A percentile compares a stretch with the other conserved stretches of the same genome.
These are phyloP conservation scores for Pachypanchax playfairii DNA, from an alignment of 2,113 vertebrate species.

Conservation along the genomic window DNA sequence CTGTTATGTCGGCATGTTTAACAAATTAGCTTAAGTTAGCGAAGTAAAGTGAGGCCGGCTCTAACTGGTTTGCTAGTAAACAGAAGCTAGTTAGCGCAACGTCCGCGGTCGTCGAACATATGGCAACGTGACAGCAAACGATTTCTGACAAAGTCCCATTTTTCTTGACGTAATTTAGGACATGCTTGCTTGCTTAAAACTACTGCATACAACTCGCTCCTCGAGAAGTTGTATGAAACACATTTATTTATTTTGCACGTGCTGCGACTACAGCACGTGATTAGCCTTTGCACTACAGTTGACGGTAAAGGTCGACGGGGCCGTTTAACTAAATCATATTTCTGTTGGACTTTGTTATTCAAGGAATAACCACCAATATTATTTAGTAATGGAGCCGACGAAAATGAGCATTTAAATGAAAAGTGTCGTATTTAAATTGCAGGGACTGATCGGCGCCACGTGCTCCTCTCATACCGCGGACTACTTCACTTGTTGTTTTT, in stretches of 20 bases:
- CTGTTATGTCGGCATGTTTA: not conserved
- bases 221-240: too few relatives aligned
- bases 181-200: accelerated
- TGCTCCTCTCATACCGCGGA: slow-evolving; percentile 41
- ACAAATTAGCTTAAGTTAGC: slow-evolving; percentile 6
- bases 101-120: slow-evolving; percentile 23
- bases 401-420: not conserved
- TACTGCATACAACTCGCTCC: accelerated
- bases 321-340: not conserved
- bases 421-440: slow-evolving; percentile 5
- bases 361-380: not conserved
- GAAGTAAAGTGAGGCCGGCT: slow-evolving; percentile 32
- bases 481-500: not conserved
- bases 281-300: slow-evolving; percentile 51
- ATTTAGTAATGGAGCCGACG: accelerated
- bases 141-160: not conserved
- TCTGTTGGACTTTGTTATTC: accelerated
- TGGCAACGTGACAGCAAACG: not conserved
- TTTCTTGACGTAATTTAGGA: not conserved
- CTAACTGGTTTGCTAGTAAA: slow-evolving; percentile 39
- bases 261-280: slow-evolving; percentile 37
- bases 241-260: not conserved
- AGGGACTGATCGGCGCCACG: slow-evolving; percentile 52
- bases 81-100: slow-evolving; percentile 52
- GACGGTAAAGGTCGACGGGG: slow-evolving; percentile 40